Conservation (phyloP, 2,888 invertebrate genomes). For the Hemaris fuciformis region DNA sequence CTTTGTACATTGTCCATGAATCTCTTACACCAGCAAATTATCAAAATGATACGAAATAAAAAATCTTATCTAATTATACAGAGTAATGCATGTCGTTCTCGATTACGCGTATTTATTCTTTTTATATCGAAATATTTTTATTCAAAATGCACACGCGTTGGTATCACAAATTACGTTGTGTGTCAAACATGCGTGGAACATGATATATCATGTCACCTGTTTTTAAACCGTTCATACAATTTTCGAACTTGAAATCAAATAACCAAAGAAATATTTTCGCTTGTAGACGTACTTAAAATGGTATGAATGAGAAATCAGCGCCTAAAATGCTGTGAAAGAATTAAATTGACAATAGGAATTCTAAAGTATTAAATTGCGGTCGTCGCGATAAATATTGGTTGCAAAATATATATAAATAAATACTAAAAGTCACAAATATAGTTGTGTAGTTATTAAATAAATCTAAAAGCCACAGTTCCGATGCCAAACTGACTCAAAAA, state of each 20-base stretch:
- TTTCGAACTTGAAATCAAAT: background rate
- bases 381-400: background rate
- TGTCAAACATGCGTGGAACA: background rate
- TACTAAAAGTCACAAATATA: no score
- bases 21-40: no score
- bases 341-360: background rate
- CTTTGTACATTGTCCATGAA: no score
- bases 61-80: background rate
- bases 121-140: constrained; percentile 6
- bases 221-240: background rate
- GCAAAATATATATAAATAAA: background rate
- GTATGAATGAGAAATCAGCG: background rate
- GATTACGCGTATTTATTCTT: background rate
- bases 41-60: no score
- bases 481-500: no score
- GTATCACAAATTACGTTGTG: background rate
- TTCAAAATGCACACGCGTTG: background rate
- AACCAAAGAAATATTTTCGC: background rate
- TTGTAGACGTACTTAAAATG: background rate
- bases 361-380: background rate
- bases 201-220: constrained; percentile 2
- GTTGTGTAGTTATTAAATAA: no score
- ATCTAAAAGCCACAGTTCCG: no score
- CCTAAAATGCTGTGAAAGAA: background rate
- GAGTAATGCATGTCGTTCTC: background rate